Percentiles rank a stretch among this genome's conserved stretches.
phyloP scores from a whole-genome alignment of 2,113 vertebrate species.

The Tinamus guttatus region DNA sequence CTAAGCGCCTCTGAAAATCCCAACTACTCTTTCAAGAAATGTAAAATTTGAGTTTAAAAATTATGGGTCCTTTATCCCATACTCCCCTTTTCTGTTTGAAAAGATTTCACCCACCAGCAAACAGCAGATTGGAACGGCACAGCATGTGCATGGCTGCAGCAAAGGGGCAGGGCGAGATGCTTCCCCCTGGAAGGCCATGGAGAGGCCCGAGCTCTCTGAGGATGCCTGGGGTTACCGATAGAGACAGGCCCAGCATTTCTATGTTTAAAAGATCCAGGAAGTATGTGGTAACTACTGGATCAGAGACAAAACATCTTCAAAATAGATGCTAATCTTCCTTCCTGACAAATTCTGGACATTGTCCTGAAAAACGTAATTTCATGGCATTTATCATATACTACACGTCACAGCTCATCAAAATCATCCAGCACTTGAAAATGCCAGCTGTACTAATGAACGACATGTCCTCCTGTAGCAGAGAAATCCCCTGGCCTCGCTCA shows the following conservation, averaged over 20 bases:
- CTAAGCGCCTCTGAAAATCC: not conserved
- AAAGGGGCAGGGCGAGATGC: not conserved
- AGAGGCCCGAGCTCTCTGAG: not conserved
- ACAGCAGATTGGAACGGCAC: not conserved
- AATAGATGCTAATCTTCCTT: not conserved
- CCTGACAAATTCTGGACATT: not conserved
- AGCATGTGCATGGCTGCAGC: not conserved
- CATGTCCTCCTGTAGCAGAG: slow-evolving; percentile 11
- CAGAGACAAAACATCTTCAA: not conserved
- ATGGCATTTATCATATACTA: not conserved
- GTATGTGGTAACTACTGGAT: not conserved
- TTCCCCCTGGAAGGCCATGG: not conserved
- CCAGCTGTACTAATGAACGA: not conserved
- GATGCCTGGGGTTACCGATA: not conserved
- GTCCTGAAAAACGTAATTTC: not conserved
- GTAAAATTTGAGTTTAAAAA: not conserved
- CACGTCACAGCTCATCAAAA: not conserved
- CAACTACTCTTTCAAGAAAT: not conserved
- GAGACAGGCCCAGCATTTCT: not conserved
- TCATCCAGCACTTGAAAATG: not conserved
- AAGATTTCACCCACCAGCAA: not conserved
- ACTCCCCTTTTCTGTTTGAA: not conserved
- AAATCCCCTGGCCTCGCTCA: slow-evolving; percentile 11
- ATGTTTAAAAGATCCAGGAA: not conserved
- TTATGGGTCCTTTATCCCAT: not conserved